These are phyloP conservation scores for Zaprionus ornatus DNA, from an alignment of 1,140 invertebrate species.

Conservation along the genomic window DNA sequence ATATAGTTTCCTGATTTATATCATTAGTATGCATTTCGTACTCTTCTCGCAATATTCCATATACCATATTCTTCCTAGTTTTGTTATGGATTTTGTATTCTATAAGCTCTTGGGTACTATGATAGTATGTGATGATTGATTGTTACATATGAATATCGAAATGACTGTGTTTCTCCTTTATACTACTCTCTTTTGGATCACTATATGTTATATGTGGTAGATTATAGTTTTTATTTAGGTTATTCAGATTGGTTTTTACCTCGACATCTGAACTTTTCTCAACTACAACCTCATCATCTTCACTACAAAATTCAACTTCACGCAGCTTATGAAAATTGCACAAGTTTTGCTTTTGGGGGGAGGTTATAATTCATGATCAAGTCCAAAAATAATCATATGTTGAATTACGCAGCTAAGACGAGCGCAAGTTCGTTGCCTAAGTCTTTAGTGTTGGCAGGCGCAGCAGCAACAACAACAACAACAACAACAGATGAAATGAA, in stretches of 20 bases:
- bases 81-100: background rate
- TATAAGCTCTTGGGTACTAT: too few species aligned
- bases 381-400: constrained; percentile 1
- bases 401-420: constrained; percentile 42
- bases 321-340: background rate
- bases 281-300: background rate
- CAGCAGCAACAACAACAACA: constrained; percentile 17
- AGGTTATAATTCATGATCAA: constrained; percentile 48
- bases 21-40: background rate
- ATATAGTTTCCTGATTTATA: background rate
- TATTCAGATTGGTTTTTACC: background rate
- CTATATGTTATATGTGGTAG: too few species aligned
- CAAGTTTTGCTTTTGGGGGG: background rate
- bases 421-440: constrained; percentile 75
- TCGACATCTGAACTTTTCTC: background rate
- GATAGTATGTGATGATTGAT: too few species aligned
- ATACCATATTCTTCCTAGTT: background rate
- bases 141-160: too few species aligned
- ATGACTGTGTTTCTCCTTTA: too few species aligned
- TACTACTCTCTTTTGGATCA: too few species aligned
- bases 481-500: constrained; percentile 18
- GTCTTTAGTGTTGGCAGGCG: constrained; percentile 60
- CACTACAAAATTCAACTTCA: background rate
- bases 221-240: too few species aligned
- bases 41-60: background rate